These are phyloP conservation scores for Drepana arcuata DNA, from an alignment of 1,140 invertebrate species.

Conservation along the genomic window DNA sequence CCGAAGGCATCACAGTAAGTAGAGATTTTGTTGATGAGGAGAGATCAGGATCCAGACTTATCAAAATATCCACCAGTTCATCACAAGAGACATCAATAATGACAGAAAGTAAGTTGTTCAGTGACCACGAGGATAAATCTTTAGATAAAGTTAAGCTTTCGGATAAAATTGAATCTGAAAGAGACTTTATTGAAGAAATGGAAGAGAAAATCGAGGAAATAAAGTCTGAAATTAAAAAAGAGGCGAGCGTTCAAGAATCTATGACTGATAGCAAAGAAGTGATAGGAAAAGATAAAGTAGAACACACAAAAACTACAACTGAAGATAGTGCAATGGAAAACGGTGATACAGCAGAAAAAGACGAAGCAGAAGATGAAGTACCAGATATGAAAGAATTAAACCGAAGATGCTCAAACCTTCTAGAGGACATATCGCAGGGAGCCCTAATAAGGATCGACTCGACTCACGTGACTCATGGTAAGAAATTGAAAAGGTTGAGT, in stretches of 20 bases:
- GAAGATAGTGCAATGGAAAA: constrained; percentile 6
- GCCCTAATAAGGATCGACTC: constrained; percentile 66
- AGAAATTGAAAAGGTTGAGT: too few species aligned
- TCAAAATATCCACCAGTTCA: constrained; percentile 45
- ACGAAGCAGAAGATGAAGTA: constrained; percentile 36
- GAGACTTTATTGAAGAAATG: constrained; percentile 28
- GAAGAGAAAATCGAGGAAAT: constrained; percentile 25
- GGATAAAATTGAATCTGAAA: constrained; percentile 24
- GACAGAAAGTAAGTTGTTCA: constrained; percentile 58
- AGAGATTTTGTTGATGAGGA: constrained; percentile 58
- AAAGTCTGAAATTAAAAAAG: constrained; percentile 15
- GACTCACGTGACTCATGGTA: constrained; percentile 65
- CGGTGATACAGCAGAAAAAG: constrained; percentile 7
- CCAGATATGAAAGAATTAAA: constrained; percentile 65
- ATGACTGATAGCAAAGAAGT: background rate
- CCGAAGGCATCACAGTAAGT: constrained; percentile 49
- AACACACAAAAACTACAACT: background rate
- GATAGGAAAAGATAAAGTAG: constrained; percentile 5
- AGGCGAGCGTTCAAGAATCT: background rate
- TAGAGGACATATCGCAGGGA: constrained; percentile 68
- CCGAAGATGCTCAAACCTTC: constrained; percentile 65
- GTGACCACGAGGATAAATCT: constrained; percentile 49
- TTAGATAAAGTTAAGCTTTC: constrained; percentile 32
- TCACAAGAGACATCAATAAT: constrained; percentile 54
- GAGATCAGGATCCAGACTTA: constrained; percentile 39